Conservation (phyloP, 2,888 invertebrate species). For the Clistopyga incitator region DNA sequence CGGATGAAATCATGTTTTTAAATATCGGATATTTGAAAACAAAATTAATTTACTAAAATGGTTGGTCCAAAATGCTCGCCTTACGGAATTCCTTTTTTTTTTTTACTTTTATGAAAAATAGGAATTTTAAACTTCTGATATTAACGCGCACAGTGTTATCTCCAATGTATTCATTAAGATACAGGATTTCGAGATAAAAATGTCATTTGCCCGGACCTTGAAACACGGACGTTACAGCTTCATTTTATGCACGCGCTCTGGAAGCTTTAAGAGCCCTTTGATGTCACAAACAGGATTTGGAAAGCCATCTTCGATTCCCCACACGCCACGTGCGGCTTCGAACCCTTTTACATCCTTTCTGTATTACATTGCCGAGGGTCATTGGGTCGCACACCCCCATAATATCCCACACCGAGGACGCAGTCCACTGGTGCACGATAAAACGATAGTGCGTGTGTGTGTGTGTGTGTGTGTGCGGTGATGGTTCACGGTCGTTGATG, state of each 20-base stretch:
- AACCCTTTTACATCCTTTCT: constrained; percentile 11
- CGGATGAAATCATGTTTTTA: too few species aligned
- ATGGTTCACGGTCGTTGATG: constrained; percentile 56
- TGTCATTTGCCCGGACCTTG: background rate
- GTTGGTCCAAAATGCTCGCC: too few species aligned
- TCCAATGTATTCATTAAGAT: background rate
- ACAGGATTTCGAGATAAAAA: background rate
- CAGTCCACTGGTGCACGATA: constrained; percentile 9
- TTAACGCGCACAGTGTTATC: background rate
- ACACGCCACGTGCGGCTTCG: constrained; percentile 30
- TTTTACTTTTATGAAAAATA: too few species aligned
- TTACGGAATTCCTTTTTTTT: too few species aligned
- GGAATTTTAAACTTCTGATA: background rate
- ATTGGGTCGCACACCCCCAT: constrained; percentile 1
- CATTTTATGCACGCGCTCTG: background rate
- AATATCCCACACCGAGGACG: background rate
- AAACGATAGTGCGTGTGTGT: too few species aligned
- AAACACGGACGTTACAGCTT: background rate
- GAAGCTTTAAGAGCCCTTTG: background rate
- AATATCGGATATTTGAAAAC: too few species aligned
- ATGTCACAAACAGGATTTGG: background rate
- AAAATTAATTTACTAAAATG: too few species aligned
- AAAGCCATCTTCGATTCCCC: constrained; percentile 18
- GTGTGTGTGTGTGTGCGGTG: constrained; percentile 3
- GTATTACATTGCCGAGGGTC: constrained; percentile 33